Percentiles rank a stretch among this genome's conserved stretches.
Conservation (phyloP, 2,888 invertebrate genomes). For the Thymelicus lineola region DNA sequence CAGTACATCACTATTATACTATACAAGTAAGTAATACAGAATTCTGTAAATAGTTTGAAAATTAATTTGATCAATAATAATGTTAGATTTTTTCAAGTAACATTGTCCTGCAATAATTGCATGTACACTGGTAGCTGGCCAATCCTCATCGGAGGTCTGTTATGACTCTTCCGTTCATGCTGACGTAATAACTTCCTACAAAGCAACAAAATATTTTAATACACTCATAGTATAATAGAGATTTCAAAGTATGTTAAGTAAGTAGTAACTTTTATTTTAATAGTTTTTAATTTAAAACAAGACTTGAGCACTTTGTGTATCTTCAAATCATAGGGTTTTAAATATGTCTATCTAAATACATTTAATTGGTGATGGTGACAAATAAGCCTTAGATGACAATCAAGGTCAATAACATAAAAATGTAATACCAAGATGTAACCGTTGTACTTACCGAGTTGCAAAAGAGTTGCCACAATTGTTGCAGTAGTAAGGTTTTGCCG, state of each 20-base stretch:
- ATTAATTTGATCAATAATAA: background rate
- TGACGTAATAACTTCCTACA: constrained; percentile 54
- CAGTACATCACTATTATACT: too few relatives aligned
- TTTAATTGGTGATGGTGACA: too few relatives aligned
- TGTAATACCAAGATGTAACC: background rate
- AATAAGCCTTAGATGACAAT: too few relatives aligned
- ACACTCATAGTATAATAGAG: too few relatives aligned
- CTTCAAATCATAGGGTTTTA: too few relatives aligned
- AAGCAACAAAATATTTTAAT: background rate
- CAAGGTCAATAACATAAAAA: too few relatives aligned
- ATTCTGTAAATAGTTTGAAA: background rate
- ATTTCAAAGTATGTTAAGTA: too few relatives aligned
- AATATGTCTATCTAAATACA: too few relatives aligned
- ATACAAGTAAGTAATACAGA: background rate
- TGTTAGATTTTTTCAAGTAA: constrained; percentile 8
- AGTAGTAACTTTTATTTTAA: too few relatives aligned
- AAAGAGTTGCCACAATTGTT: constrained; percentile 53
- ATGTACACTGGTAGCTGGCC: constrained; percentile 50
- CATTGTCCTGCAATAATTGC: constrained; percentile 41
- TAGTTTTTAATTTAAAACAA: too few relatives aligned
- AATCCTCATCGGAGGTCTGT: constrained; percentile 51
- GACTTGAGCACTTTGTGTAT: too few relatives aligned
- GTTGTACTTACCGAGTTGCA: constrained; percentile 51
- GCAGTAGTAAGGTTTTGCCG: constrained; percentile 52
- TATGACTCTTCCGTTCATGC: constrained; percentile 55